Conservation (phyloP, 1,140 invertebrate genomes). For the Leptopilina boulardi region DNA sequence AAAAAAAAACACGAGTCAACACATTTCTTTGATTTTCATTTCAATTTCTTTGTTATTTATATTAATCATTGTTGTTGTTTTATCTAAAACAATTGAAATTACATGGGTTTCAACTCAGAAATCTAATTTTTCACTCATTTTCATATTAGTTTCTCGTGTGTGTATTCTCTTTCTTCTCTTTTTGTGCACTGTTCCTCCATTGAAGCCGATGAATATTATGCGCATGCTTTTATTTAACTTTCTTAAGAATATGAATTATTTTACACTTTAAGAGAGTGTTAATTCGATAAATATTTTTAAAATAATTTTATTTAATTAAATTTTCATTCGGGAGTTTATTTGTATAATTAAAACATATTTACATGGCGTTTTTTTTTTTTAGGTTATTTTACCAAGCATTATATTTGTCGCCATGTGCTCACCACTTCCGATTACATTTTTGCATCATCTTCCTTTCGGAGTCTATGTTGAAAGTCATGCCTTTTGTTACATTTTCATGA, state of each 20-base stretch:
- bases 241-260: background rate
- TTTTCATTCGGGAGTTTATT: background rate
- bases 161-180: constrained; percentile 38
- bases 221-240: background rate
- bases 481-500: background rate
- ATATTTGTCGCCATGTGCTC: constrained; percentile 47
- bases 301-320: background rate
- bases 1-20: background rate
- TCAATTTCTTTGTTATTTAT: constrained; percentile 30
- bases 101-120: background rate
- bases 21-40: constrained; percentile 13
- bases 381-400: background rate
- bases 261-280: background rate
- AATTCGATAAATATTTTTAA: background rate
- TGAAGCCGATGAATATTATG: constrained; percentile 6
- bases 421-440: constrained; percentile 36
- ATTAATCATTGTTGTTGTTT: background rate
- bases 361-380: constrained; percentile 12
- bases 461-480: background rate
- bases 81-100: background rate
- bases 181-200: background rate
- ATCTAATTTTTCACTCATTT: background rate
- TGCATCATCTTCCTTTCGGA: background rate
- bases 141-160: constrained; percentile 29
- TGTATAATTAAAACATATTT: background rate